Conservation (phyloP, 2,888 invertebrate species). For the Drosophila acutilabella region DNA sequence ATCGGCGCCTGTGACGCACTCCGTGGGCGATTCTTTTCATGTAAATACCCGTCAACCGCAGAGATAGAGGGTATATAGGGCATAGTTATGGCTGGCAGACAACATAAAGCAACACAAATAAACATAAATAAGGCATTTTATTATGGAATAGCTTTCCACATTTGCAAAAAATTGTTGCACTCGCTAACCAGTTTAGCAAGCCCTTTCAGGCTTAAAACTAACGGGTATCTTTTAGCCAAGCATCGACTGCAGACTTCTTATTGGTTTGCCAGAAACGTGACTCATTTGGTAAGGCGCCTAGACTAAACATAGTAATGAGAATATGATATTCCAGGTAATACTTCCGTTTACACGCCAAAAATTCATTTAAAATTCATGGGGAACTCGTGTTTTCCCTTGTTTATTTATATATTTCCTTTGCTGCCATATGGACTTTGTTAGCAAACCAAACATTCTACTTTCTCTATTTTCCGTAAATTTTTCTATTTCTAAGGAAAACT, state of each 20-base stretch:
- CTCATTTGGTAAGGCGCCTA: slow-evolving; percentile 42
- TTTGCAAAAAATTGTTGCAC: no score
- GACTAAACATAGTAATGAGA: slow-evolving; percentile 23
- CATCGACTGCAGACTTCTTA: background rate
- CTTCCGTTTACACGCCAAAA: background rate
- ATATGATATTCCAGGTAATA: slow-evolving; percentile 22
- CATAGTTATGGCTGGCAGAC: no score
- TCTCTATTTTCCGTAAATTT: background rate
- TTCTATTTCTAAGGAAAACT: background rate
- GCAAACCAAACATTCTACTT: background rate
- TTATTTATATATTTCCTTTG: background rate
- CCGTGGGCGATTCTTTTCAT: slow-evolving; percentile 38
- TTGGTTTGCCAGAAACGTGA: slow-evolving; percentile 25
- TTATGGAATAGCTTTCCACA: no score
- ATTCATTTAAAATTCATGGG: background rate
- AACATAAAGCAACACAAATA: no score
- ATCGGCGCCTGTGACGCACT: slow-evolving; percentile 32
- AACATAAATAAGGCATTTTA: no score
- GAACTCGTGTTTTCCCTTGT: background rate
- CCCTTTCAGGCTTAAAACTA: background rate
- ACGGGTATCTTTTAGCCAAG: background rate
- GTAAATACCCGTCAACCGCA: background rate
- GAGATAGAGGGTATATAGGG: background rate
- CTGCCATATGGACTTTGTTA: slow-evolving; percentile 5
- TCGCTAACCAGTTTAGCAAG: background rate